Conservation (phyloP, 2,888 invertebrate genomes). For the Escarpia spicata region DNA sequence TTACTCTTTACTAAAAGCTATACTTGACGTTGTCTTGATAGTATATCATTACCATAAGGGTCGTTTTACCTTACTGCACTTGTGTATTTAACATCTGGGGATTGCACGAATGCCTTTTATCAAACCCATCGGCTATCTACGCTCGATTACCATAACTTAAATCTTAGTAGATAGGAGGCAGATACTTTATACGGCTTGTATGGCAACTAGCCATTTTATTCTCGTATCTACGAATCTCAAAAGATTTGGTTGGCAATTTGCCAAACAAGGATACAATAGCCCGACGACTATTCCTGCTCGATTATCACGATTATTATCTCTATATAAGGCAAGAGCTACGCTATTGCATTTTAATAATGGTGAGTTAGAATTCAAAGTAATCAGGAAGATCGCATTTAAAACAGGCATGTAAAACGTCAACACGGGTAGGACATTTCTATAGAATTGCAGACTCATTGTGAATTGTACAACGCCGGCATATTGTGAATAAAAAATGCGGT, state of each 20-base stretch:
- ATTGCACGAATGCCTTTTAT: background rate
- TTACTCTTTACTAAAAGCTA: background rate
- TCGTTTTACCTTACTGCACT: background rate
- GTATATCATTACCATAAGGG: background rate
- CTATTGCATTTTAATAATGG: background rate
- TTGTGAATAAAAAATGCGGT: background rate
- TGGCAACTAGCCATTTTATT: background rate
- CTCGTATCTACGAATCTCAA: background rate
- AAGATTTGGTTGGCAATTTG: background rate
- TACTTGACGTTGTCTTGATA: background rate
- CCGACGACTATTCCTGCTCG: background rate
- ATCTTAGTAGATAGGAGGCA: background rate
- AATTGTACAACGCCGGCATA: background rate
- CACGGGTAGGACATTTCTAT: background rate
- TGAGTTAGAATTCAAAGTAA: background rate
- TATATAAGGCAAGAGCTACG: background rate
- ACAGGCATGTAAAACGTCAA: background rate
- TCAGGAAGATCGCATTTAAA: background rate
- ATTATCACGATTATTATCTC: background rate
- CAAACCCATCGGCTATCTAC: background rate
- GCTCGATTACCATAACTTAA: background rate
- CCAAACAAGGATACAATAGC: background rate
- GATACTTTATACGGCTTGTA: background rate
- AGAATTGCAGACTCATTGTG: no score
- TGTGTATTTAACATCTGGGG: background rate